Conservation (phyloP, 1,140 invertebrate species). For the Ceratosolen solmsi region DNA sequence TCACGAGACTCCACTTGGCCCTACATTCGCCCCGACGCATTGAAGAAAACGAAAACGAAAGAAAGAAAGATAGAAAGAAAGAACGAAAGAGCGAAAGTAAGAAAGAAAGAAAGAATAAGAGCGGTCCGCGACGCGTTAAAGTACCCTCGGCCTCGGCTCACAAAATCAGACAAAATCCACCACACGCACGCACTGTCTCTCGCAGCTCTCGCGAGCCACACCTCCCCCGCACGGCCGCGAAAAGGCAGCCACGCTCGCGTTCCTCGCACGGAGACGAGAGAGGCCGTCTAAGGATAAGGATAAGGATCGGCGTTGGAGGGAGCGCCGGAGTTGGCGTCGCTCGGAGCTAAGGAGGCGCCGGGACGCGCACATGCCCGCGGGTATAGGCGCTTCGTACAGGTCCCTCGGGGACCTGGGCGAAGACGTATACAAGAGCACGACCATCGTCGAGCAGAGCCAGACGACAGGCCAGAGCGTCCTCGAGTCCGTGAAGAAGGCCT, state of each 20-base stretch:
- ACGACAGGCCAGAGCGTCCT: slow-evolving; percentile 73
- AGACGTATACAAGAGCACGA: slow-evolving; percentile 79
- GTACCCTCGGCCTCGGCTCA: background rate
- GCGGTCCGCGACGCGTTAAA: too few relatives aligned
- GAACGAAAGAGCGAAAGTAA: too few relatives aligned
- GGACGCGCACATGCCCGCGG: slow-evolving; percentile 72
- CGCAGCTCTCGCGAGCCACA: slow-evolving; percentile 24
- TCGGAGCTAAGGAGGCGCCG: slow-evolving; percentile 42
- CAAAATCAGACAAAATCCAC: background rate
- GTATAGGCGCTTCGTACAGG: slow-evolving; percentile 78
- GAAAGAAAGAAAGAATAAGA: background rate
- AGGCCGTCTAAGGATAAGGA: background rate
- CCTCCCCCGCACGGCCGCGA: background rate
- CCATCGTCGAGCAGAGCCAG: slow-evolving; percentile 75
- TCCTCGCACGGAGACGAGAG: background rate
- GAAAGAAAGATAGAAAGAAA: too few relatives aligned
- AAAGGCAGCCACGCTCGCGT: slow-evolving; percentile 1
- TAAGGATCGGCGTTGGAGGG: slow-evolving; percentile 1
- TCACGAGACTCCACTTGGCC: too few relatives aligned
- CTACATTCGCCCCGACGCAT: too few relatives aligned
- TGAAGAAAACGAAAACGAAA: too few relatives aligned
- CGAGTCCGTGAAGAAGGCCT: slow-evolving; percentile 78
- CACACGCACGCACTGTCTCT: slow-evolving; percentile 46
- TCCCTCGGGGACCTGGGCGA: slow-evolving; percentile 76
- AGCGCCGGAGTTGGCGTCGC: slow-evolving; percentile 46